Percentiles rank a stretch among this genome's conserved stretches.
These are phyloP conservation scores for Anolis sagrei DNA, from an alignment of 2,113 vertebrate genomes.

Conservation along the genomic window DNA sequence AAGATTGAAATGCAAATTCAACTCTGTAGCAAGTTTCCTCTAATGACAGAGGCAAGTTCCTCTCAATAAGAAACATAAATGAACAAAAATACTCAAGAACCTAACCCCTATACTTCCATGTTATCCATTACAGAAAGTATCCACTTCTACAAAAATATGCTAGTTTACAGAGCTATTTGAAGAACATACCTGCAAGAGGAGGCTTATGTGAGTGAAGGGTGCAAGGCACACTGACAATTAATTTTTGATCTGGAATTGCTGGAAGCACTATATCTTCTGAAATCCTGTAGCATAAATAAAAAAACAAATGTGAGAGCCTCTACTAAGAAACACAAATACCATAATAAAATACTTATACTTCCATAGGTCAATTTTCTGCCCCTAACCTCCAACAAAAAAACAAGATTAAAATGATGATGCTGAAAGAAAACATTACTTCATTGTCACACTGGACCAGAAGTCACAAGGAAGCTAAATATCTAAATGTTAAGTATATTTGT, in stretches of 20 bases:
- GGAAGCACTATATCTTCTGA: conserved; percentile 53
- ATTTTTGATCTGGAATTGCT: conserved; percentile 80
- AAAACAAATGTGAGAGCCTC: conserved; percentile 29
- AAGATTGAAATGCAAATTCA: neutral
- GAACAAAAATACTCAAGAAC: neutral
- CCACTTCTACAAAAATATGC: neutral
- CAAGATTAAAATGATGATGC: neutral
- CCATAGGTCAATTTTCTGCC: neutral
- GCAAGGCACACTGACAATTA: conserved; percentile 93
- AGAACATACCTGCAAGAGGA: conserved; percentile 84
- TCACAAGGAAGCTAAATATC: neutral
- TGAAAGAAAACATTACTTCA: neutral
- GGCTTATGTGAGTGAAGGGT: conserved; percentile 95
- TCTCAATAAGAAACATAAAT: neutral
- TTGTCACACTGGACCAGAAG: neutral
- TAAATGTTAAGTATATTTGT: neutral
- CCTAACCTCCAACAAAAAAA: neutral
- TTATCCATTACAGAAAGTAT: neutral
- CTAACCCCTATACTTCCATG: neutral
- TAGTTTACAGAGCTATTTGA: neutral
- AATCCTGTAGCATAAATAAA: conserved; percentile 66
- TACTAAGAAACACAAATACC: neutral
- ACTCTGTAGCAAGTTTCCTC: neutral
- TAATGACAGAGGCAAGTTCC: neutral
- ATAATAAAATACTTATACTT: neutral